A percentile compares a stretch with the other conserved stretches of the same genome.
Evolutionary conservation across 2,797 vertebrate genomes (phyloP).

Genomic region (Gallinago nigripennis): DNA sequence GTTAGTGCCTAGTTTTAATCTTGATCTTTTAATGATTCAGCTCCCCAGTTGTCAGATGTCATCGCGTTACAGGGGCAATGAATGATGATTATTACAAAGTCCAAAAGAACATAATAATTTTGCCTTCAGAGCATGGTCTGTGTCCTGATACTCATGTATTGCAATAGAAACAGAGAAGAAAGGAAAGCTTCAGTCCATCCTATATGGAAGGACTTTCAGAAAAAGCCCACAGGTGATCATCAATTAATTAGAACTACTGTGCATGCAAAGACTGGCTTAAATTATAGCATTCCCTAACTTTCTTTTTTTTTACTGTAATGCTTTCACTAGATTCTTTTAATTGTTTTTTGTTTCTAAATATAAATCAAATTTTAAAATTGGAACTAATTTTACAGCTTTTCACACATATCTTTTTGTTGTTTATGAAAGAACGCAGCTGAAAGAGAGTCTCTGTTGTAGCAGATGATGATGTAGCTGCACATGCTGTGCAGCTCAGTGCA

Average conservation of each 20-base stretch:
- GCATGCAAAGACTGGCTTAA: background rate
- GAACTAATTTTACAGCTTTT: background rate
- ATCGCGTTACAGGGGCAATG: background rate
- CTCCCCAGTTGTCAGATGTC: background rate
- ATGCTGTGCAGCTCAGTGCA: background rate
- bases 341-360: background rate
- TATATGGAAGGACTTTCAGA: background rate
- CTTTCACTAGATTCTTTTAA: background rate
- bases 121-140: background rate
- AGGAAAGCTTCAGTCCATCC: background rate
- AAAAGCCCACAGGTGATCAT: background rate
- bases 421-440: background rate
- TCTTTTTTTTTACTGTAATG: background rate
- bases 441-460: background rate
- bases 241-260: background rate
- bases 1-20: background rate
- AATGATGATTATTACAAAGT: background rate
- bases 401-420: background rate
- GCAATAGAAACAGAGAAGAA: background rate
- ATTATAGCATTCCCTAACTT: background rate
- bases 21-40: background rate
- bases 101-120: background rate
- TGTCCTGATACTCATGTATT: background rate
- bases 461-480: background rate
- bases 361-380: background rate